Evolutionary conservation across 1,140 invertebrate species (phyloP), one percentile per base, ranked within the genome.

Genomic region (Drosophila oshimai): DNA sequence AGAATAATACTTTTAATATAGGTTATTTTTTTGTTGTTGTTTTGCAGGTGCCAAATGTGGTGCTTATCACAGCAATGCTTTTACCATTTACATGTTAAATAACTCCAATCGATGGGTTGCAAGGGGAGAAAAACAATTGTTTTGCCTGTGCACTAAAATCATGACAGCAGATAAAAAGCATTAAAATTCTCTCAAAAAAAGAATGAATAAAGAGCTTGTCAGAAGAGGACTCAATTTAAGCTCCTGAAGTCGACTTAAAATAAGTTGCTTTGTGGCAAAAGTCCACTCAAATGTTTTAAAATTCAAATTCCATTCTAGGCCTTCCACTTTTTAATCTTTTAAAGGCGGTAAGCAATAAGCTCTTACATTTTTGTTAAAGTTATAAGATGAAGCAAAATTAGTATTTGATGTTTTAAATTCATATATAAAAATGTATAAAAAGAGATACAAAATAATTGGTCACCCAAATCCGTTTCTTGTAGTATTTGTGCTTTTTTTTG

Each of bases 1-100:
- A 80, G 69, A 60, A 58, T 86, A 84, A 84, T 80, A 86, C 57
- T 80, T 73, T 80, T 86, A 84, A 84, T 76, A 78, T 60, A 57
- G 68, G 73, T 42, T 50, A 55, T 44, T 44, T 61, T 72, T 68
- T 54, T 41, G n/a, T 42, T 20, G 18, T 65, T 65, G 34, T 54
- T 55, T 39, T 57, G 37, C 80, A 84, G 69, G 53, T 84, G 76
- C 76, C 60, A 81, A 75, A 75, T 75, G 65, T 26, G 46, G 45
- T 72, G 79, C 74, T 83, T 84, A 83, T 83, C 79, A 61, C 53
- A 41, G 68, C 71, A 70, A 79, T 57, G 74, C 58, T 70, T 77
- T 78, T 78, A 55, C 45, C 69, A 78, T 78, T 78, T 68, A 29
- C 68, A 73, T 73, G 61, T 81, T 61, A 62, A 71, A 44, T 13